Conservation (phyloP, 2,797 vertebrate genomes). For the Enteromius treurensis region DNA sequence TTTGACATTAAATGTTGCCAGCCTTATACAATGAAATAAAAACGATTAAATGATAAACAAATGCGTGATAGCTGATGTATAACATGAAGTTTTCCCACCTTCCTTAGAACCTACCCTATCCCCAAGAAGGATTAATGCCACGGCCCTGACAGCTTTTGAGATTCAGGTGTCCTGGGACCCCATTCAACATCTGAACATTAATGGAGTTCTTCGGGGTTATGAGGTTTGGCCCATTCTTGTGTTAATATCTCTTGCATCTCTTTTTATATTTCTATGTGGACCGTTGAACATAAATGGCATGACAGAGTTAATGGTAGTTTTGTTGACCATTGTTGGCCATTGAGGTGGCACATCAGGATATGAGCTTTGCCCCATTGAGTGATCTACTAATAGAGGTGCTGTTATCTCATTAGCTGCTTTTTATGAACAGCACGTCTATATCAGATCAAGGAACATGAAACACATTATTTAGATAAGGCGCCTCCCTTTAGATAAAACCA, state of each 20-base stretch:
- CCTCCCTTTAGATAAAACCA: conserved; percentile 10
- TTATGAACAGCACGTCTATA: conserved; percentile 12
- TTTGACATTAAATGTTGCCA: neutral
- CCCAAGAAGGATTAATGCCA: conserved; percentile 84
- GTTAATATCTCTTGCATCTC: neutral
- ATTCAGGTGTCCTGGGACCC: conserved; percentile 93
- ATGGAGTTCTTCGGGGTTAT: conserved; percentile 89
- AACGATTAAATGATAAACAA: neutral
- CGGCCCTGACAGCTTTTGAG: conserved; percentile 86
- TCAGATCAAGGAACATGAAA: conserved; percentile 17
- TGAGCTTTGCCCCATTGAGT: conserved; percentile 21
- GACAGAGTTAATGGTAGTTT: neutral
- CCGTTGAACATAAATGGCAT: neutral
- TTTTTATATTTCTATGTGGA: neutral
- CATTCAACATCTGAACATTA: conserved; percentile 79
- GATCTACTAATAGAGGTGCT: neutral
- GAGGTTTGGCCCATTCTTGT: conserved; percentile 78
- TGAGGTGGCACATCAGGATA: neutral
- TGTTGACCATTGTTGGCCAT: neutral
- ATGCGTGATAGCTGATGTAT: neutral
- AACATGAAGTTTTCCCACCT: neutral
- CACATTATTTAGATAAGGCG: conserved; percentile 32
- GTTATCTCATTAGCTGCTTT: conserved; percentile 33
- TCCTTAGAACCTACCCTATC: conserved; percentile 85
- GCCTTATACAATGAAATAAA: neutral